Percentiles rank a stretch among this genome's conserved stretches.
Evolutionary conservation across 1,140 invertebrate genomes (phyloP).

Genomic region (Nixonia krombeini): DNA sequence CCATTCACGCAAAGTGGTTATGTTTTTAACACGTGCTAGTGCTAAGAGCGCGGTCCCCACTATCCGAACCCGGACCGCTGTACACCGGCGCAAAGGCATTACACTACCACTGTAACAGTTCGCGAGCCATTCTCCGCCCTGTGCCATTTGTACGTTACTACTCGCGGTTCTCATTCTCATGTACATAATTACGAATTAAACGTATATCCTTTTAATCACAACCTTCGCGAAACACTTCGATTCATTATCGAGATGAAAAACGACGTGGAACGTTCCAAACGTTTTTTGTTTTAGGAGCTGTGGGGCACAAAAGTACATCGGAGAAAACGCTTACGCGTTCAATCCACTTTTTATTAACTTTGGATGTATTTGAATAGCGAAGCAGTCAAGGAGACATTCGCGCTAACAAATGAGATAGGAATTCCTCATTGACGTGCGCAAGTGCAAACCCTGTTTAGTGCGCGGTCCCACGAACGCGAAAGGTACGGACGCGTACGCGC

Average conservation of each 20-base stretch:
- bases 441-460: too few relatives aligned
- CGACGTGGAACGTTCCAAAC: too few relatives aligned
- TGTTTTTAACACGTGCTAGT: slow-evolving; percentile 64
- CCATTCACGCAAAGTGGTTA: slow-evolving; percentile 63
- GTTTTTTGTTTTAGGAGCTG: too few relatives aligned
- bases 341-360: too few relatives aligned
- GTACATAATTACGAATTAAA: not conserved
- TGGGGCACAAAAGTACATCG: too few relatives aligned
- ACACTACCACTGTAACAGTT: slow-evolving; percentile 16
- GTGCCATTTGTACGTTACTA: slow-evolving; percentile 12
- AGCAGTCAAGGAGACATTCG: too few relatives aligned
- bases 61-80: slow-evolving; percentile 2
- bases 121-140: slow-evolving; percentile 18
- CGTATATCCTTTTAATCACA: too few relatives aligned
- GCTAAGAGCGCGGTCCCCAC: slow-evolving; percentile 49
- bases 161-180: slow-evolving; percentile 2
- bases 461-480: not conserved
- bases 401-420: too few relatives aligned
- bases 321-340: too few relatives aligned
- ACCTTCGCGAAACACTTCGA: too few relatives aligned
- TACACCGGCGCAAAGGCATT: slow-evolving; percentile 4
- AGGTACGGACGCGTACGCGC: not conserved
- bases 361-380: too few relatives aligned
- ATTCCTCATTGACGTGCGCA: not conserved
- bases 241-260: too few relatives aligned